Percentiles rank a stretch among this genome's conserved stretches.
phyloP scores from a whole-genome alignment of 2,113 vertebrate species.

The Meleagris gallopavo region DNA sequence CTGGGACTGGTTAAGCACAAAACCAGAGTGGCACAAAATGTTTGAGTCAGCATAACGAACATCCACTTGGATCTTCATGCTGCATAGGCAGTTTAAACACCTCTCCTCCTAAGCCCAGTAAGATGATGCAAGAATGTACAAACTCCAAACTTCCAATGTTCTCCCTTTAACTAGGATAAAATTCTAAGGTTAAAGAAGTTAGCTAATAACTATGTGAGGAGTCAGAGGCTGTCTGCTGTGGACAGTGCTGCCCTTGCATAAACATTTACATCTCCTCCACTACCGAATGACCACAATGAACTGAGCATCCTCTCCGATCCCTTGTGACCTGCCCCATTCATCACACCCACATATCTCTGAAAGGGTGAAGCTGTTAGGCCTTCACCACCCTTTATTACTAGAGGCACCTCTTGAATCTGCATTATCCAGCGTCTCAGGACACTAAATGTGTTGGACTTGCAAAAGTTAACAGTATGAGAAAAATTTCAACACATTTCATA shows the following conservation, averaged over 20 bases:
- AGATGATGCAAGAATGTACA: not conserved
- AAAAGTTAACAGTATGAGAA: not conserved
- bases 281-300: not conserved
- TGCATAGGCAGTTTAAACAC: not conserved
- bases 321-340: not conserved
- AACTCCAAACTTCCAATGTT: not conserved
- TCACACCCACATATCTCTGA: not conserved
- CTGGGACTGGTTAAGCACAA: not conserved
- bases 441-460: not conserved
- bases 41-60: not conserved
- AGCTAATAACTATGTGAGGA: not conserved
- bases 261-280: accelerated
- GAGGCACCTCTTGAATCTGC: not conserved
- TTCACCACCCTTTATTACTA: not conserved
- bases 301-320: not conserved
- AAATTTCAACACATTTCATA: not conserved
- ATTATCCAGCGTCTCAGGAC: not conserved
- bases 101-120: not conserved
- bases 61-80: not conserved
- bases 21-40: not conserved
- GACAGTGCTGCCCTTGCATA: not conserved
- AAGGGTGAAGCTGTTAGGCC: not conserved
- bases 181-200: slow-evolving; percentile 25
- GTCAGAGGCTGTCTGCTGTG: not conserved
- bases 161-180: not conserved